Base-by-base conservation (phyloP, 2,888 invertebrate species). In the Polyploca ridens region DNA sequence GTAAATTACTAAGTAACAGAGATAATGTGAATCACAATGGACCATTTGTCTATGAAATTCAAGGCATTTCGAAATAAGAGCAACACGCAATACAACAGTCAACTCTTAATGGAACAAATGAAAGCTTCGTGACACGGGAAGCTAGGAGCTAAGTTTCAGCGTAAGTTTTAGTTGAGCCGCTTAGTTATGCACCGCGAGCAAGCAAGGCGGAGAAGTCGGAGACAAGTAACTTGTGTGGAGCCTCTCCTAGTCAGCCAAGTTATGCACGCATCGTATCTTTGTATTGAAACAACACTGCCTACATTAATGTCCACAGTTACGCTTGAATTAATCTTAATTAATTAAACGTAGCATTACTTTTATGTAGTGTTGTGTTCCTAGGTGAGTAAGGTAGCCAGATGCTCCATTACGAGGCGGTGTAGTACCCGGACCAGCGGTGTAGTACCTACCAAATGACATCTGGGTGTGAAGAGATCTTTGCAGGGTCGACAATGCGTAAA, bases 111-210 rank as follows among this genome's bases (percentile, higher is more conserved):
- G 77, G 76, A 79, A 83, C 81, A 85, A 85, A 86, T 82, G 84
- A 83, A 81, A 77, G 75, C 73, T 70, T 68, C 71, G 73, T 73
- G 74, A 79, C 79, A 78, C 73, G 79, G 79, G 83, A 83, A 80
- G 73, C 81, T 78, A 79, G 82, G 81, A 80, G 80, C 78, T 78
- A 82, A 85, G 81, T 84, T 84, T 77, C 76, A 74, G 78, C 78
- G 68, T 75, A 83, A 86, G 84, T 85, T 41, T 86, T 78, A 77
- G 77, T 77, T 65, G 69, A 78, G 76, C 70, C 75, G 77, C 77
- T 85, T 84, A 85, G 87, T 84, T 86, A 87, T 87, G 86, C 86
- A 78, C 73, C 69, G 67, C 76, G 74, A 76, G 77, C 19, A 69
- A 67, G 70, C 64, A 66, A 61, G 14, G 63, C 68, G 71, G 54